Evolutionary conservation across 1,140 invertebrate genomes (phyloP).

Genomic region (Druon quercuslanigerum): DNA sequence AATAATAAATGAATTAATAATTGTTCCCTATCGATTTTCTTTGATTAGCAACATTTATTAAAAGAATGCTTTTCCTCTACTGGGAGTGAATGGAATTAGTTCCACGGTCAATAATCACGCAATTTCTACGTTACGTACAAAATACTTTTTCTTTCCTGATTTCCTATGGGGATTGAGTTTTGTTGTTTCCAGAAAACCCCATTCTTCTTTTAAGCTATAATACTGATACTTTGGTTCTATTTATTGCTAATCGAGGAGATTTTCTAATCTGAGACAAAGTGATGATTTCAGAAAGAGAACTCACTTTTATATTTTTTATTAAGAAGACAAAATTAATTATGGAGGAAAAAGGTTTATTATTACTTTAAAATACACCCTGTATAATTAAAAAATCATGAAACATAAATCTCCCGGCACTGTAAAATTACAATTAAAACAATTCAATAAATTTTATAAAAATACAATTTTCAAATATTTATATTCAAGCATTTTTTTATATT

Average conservation of each 20-base stretch:
- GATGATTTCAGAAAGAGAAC: too few relatives aligned
- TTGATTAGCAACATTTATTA: background rate
- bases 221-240: background rate
- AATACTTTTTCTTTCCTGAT: slow-evolving; percentile 4
- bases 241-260: background rate
- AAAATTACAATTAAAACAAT: too few relatives aligned
- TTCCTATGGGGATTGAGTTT: slow-evolving; percentile 8
- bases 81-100: background rate
- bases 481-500: too few relatives aligned
- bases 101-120: slow-evolving; percentile 24
- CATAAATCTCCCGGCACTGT: too few relatives aligned
- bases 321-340: too few relatives aligned
- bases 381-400: too few relatives aligned
- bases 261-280: background rate
- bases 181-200: background rate
- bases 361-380: too few relatives aligned
- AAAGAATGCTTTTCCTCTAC: background rate
- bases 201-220: slow-evolving; percentile 15
- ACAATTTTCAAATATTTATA: too few relatives aligned
- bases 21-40: background rate
- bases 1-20: background rate
- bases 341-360: too few relatives aligned
- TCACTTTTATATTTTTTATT: too few relatives aligned
- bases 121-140: slow-evolving; percentile 1
- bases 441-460: too few relatives aligned